phyloP scores from a whole-genome alignment of 2,113 vertebrate genomes.

The Aplodontia rufa region DNA sequence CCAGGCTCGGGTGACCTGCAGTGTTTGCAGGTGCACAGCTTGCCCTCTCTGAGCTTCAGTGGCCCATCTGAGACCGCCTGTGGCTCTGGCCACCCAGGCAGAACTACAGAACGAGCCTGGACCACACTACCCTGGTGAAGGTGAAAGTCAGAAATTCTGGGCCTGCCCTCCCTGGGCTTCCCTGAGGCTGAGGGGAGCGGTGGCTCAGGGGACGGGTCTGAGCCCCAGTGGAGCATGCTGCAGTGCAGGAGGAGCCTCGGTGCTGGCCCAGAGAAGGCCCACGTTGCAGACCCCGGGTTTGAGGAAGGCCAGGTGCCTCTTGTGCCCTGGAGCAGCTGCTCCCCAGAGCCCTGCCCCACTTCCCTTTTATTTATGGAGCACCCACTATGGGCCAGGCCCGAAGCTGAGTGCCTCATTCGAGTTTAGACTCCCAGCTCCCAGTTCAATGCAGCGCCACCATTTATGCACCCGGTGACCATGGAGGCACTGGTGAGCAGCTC shows the following conservation, averaged over 20 bases:
- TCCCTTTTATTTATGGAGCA: background rate
- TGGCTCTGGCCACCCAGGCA: background rate
- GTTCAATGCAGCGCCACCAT: background rate
- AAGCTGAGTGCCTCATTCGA: background rate
- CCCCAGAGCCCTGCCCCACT: background rate
- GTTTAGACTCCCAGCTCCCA: background rate
- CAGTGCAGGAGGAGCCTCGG: background rate
- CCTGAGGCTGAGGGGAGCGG: background rate
- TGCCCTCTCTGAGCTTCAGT: background rate
- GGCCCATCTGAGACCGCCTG: background rate
- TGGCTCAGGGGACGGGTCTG: background rate
- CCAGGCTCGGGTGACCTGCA: background rate
- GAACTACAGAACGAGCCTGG: background rate
- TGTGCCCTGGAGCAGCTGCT: background rate
- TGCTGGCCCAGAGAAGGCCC: background rate
- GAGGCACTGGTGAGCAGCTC: background rate
- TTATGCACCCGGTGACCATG: accelerated
- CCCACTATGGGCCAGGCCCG: background rate
- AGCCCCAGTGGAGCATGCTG: background rate
- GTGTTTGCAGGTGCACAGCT: background rate
- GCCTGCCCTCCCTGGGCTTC: background rate
- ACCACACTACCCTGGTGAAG: background rate
- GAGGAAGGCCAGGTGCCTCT: background rate
- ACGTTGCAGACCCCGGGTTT: accelerated
- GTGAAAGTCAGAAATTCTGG: background rate